A percentile compares a stretch with the other conserved stretches of the same genome.
phyloP scores from a whole-genome alignment of 2,888 invertebrate species.

The Maniola hyperantus region DNA sequence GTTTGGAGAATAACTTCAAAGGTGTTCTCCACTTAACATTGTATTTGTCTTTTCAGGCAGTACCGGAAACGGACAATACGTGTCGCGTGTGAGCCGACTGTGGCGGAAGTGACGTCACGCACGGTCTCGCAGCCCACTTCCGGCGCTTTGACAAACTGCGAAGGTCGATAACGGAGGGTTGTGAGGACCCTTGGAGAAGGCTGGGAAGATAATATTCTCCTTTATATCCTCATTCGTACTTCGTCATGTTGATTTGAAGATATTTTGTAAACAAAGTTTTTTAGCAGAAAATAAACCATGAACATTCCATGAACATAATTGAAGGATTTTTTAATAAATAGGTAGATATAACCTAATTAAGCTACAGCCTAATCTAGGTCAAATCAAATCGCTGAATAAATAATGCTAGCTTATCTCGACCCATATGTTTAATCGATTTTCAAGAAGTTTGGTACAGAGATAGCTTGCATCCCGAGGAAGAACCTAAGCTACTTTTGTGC shows the following conservation, averaged over 20 bases:
- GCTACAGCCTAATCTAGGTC: too few species aligned
- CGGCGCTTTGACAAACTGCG: slow-evolving; percentile 67
- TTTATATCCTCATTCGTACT: background rate
- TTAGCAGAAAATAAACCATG: background rate
- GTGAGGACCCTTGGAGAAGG: slow-evolving; percentile 37
- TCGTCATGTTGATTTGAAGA: background rate
- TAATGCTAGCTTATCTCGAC: too few species aligned
- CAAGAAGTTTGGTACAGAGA: too few species aligned
- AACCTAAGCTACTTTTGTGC: too few species aligned
- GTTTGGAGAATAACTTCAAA: slow-evolving; percentile 19
- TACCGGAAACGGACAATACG: slow-evolving; percentile 46
- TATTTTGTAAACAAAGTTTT: background rate
- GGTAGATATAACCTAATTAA: too few species aligned
- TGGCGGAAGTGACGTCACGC: slow-evolving; percentile 55
- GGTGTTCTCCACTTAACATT: slow-evolving; percentile 26
- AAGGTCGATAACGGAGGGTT: slow-evolving; percentile 49
- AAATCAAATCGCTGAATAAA: too few species aligned
- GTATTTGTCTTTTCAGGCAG: slow-evolving; percentile 41
- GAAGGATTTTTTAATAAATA: too few species aligned
- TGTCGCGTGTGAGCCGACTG: slow-evolving; percentile 50
- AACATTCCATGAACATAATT: too few species aligned
- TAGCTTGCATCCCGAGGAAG: too few species aligned
- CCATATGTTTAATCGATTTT: too few species aligned
- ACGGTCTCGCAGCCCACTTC: slow-evolving; percentile 57
- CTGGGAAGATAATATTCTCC: slow-evolving; percentile 24